Base-by-base conservation (phyloP, 2,113 vertebrate species). In the Mystacornis crossleyi region DNA sequence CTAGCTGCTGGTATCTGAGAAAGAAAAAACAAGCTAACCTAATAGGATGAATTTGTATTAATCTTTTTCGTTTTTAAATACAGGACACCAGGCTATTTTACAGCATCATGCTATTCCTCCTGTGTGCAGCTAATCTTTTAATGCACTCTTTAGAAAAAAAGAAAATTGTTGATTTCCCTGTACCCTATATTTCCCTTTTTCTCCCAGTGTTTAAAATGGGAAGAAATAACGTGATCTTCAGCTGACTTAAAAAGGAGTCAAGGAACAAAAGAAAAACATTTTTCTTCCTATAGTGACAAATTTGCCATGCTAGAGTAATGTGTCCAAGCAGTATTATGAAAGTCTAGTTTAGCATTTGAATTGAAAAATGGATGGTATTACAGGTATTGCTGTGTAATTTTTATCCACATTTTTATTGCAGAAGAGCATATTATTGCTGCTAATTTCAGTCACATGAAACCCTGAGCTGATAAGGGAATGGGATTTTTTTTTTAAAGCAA, bases 371-470 rank as follows among this genome's bases (percentile, higher is more conserved):
- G 77, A 97, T 93, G 77, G 57, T 92, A 71, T 91, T 93, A 94
- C 71, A 88, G 73, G 73, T 94, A 81, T 64, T 3, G 23, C 82
- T 86, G 71, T 88, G 85, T 95, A 89, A 93, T 97, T 98, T 95
- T 93, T 81, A 90, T 88, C 94, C 61, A 73, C 57, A 25, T 83
- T 96, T 97, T 95, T 95, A 86, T 94, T 69, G 48, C 67, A 64
- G 58, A 97, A 97, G 78, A 94, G 97, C 86, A 98, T 95, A 97
- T 97, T 97, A 97, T 96, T 96, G 90, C 92, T 97, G 77, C 91
- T 98, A 98, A 98, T 98, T 97, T 98, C 86, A 81, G 82, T 94
- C 91, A 86, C 48, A 82, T 94, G 89, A 97, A 94, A 93, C 62
- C 92, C 89, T 91, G 92, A 95, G 90, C 94, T 90, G 90, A 97